phyloP scores from a whole-genome alignment of 2,113 vertebrate species.

The Otocyon megalotis region DNA sequence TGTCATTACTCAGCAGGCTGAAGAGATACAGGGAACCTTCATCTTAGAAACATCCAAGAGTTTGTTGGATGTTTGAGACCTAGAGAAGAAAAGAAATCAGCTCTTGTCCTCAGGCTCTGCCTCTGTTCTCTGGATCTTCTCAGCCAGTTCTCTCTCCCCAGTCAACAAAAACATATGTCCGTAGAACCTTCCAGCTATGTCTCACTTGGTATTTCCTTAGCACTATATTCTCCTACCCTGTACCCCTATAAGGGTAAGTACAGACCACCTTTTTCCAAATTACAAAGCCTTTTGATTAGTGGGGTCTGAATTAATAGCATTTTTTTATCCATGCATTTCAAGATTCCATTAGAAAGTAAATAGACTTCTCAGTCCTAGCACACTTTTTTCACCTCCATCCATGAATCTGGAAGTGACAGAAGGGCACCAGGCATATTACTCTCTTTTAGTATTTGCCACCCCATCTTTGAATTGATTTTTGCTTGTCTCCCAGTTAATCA shows the following conservation, averaged over 20 bases:
- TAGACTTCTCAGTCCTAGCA: neutral
- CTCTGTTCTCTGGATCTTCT: neutral
- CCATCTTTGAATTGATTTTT: constrained; percentile 5
- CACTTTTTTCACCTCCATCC: neutral
- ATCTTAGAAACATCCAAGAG: neutral
- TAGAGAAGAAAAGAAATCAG: neutral
- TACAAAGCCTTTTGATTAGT: neutral
- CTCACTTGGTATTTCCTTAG: neutral
- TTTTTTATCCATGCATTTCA: neutral
- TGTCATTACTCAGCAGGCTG: neutral
- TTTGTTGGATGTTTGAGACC: neutral
- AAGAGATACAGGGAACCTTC: neutral
- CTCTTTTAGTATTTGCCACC: neutral
- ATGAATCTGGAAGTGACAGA: neutral
- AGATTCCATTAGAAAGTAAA: neutral
- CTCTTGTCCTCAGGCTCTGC: neutral
- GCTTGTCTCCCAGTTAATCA: constrained; percentile 24
- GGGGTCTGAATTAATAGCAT: neutral
- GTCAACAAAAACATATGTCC: neutral
- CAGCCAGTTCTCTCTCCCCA: neutral
- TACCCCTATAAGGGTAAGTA: neutral
- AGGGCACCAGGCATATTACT: neutral
- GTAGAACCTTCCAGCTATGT: neutral
- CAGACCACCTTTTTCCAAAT: neutral
- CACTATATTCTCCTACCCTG: neutral